phyloP scores from a whole-genome alignment of 1,140 invertebrate genomes.

The Amphibalanus amphitrite region DNA sequence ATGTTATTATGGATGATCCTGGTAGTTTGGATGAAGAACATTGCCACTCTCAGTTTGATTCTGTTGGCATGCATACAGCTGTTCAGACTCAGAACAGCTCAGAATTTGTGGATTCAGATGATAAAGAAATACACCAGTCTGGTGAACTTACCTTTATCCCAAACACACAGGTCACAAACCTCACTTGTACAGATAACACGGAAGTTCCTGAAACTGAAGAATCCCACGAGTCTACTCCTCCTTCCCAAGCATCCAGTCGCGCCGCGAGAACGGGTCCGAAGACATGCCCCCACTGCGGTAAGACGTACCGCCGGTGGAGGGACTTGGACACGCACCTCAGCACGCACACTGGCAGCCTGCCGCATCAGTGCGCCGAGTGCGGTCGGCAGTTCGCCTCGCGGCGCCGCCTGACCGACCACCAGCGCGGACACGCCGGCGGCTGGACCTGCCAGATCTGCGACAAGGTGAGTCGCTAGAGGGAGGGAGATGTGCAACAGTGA shows the following conservation, averaged over 20 bases:
- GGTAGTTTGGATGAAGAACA: too few species aligned
- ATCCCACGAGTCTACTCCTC: neutral
- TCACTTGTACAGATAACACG: too few species aligned
- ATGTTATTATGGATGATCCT: too few species aligned
- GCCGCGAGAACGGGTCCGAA: neutral
- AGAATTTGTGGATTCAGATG: too few species aligned
- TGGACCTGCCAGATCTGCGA: neutral
- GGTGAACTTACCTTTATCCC: too few species aligned
- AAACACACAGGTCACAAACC: too few species aligned
- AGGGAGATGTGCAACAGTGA: too few species aligned
- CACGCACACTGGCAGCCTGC: neutral
- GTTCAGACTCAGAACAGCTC: too few species aligned
- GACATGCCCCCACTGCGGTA: neutral
- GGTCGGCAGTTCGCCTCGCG: neutral
- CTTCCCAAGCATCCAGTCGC: too few species aligned
- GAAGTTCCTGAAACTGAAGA: neutral
- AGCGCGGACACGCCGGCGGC: neutral
- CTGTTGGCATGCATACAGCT: too few species aligned
- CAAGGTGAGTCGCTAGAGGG: neutral
- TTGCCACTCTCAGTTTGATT: too few species aligned
- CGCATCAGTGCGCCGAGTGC: neutral
- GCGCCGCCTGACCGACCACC: neutral
- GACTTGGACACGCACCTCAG: neutral
- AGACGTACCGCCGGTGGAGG: neutral
- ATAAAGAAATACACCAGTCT: too few species aligned